A percentile compares a stretch with the other conserved stretches of the same genome.
phyloP scores from a whole-genome alignment of 2,797 vertebrate genomes.

The Mionectes olivaceus region DNA sequence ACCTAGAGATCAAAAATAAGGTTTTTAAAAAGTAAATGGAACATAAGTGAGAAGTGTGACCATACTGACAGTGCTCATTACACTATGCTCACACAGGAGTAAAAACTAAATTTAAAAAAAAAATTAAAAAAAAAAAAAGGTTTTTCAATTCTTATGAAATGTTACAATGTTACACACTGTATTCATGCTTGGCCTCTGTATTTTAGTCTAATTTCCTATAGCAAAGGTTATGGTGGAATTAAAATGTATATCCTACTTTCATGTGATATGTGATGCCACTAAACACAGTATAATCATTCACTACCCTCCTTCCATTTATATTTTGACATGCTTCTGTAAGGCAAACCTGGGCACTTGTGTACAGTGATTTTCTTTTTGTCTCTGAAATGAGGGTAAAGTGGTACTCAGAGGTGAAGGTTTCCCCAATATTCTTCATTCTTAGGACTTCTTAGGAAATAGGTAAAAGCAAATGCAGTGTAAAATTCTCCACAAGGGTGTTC shows the following conservation, averaged over 20 bases:
- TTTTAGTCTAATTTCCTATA: not conserved
- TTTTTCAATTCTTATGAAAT: not conserved
- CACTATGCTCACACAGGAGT: accelerated
- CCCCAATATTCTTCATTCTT: not conserved
- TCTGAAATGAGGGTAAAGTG: not conserved
- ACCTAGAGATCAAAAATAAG: not conserved
- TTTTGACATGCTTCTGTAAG: not conserved
- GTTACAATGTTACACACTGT: not conserved
- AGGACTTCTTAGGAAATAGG: not conserved
- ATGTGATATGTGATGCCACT: not conserved
- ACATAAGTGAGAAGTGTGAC: not conserved
- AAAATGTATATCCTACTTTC: not conserved
- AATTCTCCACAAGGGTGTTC: not conserved
- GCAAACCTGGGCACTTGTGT: not conserved
- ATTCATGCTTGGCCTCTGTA: accelerated
- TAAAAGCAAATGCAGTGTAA: not conserved
- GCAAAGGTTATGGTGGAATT: not conserved
- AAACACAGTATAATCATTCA: not conserved
- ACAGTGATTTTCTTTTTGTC: not conserved
- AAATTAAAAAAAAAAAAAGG: not conserved
- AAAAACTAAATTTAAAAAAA: not conserved
- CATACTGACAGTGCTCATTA: not conserved
- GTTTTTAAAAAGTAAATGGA: not conserved
- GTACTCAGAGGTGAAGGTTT: not conserved
- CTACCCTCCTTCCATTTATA: not conserved